Evolutionary conservation across 2,113 vertebrate species (phyloP).

Genomic region (Nerophis ophidion): DNA sequence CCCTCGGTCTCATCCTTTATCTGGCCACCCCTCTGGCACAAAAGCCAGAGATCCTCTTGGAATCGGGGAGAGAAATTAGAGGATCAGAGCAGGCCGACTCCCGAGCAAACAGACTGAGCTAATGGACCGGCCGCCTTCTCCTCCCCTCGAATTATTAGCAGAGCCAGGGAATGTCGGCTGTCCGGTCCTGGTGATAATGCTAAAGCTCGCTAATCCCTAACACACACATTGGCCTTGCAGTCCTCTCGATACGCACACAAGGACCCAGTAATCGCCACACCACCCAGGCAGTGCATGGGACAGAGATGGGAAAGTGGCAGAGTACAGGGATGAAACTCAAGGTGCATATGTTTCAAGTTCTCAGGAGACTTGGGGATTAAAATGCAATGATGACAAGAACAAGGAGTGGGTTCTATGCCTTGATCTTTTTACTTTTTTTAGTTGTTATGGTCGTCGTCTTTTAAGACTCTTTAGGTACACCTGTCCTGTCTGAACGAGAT

Average conservation of each 20-base stretch:
- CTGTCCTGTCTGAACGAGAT: too few relatives aligned
- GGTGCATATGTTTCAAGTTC: slow-evolving; percentile 19
- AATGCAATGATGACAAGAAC: not conserved
- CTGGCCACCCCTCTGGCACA: slow-evolving; percentile 67
- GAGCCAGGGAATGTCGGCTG: slow-evolving; percentile 81
- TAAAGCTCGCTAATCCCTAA: slow-evolving; percentile 87
- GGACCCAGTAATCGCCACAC: slow-evolving; percentile 79
- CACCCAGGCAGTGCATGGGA: slow-evolving; percentile 85
- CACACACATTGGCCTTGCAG: slow-evolving; percentile 81
- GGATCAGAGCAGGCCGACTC: slow-evolving; percentile 83
- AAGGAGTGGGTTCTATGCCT: not conserved
- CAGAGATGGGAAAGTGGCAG: slow-evolving; percentile 18
- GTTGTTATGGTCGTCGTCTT: too few relatives aligned
- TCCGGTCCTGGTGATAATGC: slow-evolving; percentile 81
- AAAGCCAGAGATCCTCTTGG: slow-evolving; percentile 71
- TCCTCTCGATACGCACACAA: slow-evolving; percentile 80
- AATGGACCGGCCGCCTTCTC: slow-evolving; percentile 85
- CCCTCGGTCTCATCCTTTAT: slow-evolving; percentile 58
- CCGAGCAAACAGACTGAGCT: slow-evolving; percentile 88
- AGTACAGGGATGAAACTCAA: slow-evolving; percentile 63
- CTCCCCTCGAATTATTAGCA: slow-evolving; percentile 91
- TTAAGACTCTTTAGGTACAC: too few relatives aligned
- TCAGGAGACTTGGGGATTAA: not conserved
- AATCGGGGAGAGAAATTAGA: slow-evolving; percentile 83
- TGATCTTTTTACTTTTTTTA: too few relatives aligned